A percentile compares a stretch with the other conserved stretches of the same genome.
phyloP scores from a whole-genome alignment of 2,888 invertebrate species.

The Prenolepis imparis region DNA sequence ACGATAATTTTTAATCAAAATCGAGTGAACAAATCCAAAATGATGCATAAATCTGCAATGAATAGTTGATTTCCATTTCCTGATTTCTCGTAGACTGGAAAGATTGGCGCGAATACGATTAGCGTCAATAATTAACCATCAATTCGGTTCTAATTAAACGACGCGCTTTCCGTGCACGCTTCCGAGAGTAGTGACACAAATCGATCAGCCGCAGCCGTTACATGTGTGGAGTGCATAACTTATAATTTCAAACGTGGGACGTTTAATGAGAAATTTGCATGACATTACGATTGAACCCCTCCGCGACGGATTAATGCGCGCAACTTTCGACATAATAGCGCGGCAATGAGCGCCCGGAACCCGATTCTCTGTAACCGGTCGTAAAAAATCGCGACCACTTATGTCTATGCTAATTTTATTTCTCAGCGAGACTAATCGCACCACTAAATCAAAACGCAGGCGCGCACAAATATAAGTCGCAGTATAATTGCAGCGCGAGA shows the following conservation, averaged over 20 bases:
- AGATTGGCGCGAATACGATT: constrained; percentile 58
- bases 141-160: constrained; percentile 53
- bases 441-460: constrained; percentile 75
- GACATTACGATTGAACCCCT: constrained; percentile 74
- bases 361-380: constrained; percentile 70
- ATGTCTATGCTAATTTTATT: constrained; percentile 84
- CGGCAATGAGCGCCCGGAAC: constrained; percentile 74
- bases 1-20: background rate
- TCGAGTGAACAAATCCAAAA: background rate
- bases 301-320: constrained; percentile 70
- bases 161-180: background rate
- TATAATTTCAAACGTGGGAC: constrained; percentile 55
- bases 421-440: constrained; percentile 80
- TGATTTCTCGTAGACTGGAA: background rate
- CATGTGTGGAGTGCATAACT: constrained; percentile 21
- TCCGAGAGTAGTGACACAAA: background rate
- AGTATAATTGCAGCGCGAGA: constrained; percentile 22
- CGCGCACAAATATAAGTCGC: background rate
- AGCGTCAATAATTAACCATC: constrained; percentile 49
- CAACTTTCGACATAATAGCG: constrained; percentile 70
- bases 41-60: background rate
- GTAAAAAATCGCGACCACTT: constrained; percentile 81
- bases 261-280: constrained; percentile 83
- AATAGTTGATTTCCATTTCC: constrained; percentile 16
- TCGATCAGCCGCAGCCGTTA: constrained; percentile 3